Evolutionary conservation across 2,888 invertebrate genomes (phyloP), one percentile per base, ranked within the genome.

Genomic region (Cantharis rustica): DNA sequence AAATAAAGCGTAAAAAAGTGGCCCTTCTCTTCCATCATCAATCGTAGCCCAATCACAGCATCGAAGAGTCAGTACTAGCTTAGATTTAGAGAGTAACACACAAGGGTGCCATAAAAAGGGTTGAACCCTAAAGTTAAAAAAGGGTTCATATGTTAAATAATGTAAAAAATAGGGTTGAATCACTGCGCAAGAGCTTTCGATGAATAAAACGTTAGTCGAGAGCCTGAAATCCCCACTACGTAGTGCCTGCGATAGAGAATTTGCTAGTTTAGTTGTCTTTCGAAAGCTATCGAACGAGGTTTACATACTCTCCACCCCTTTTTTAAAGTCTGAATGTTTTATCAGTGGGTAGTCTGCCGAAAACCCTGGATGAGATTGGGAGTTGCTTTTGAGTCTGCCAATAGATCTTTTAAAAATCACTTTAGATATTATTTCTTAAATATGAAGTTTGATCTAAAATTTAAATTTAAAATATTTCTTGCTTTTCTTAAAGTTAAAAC

Each of bases 251-350:
- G 79, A 66, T 64, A 68, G 69, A 63, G 66, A 62, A 66, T 17
- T 66, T 66, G 10, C 16, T 73, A 61, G 75, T 71, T 69, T 78
- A 79, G 80, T 78, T 73, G 72, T 69, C 76, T 69, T 74, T 63
- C 75, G 76, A 80, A 80, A 81, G 80, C 79, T 80, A 81, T 81
- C 80, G 79, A 76, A 74, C 72, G 81, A 81, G 83, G 83, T 84
- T 84, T 85, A 82, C 82, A 84, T 83, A 84, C 84, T 84, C 84
- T 84, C 84, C 85, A 85, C 85, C 85, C 85, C 84, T 85, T 85
- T 84, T 70, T 47, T 17, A 70, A 47, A 47, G 47, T 47, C 47
- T 47, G 47, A 47, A 47, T 47, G 47, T 47, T 47, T 47, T 47
- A 47, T 47, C n/a, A 47, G 47, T 47, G n/a, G n/a, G 7, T n/a